Base-by-base conservation (phyloP, 64 coral and sea anemone genomes). In the Acropora yongei region DNA sequence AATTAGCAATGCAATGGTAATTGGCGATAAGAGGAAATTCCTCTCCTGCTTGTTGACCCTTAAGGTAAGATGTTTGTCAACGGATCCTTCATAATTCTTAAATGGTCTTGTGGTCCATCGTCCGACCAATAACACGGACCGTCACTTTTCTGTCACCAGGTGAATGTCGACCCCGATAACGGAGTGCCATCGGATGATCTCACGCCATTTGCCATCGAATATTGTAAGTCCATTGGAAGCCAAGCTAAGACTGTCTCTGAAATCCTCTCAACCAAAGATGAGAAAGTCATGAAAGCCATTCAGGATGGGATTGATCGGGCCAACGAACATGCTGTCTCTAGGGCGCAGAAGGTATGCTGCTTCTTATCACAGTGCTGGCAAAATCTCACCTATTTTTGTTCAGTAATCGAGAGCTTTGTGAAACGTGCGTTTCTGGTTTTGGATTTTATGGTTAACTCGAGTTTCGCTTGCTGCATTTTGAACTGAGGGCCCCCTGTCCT, bases 21-120 rank as follows among this genome's bases (percentile, higher is more conserved):
- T 98, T 39, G 97, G 97, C 48, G 97, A 98, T 68, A 98, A 98
- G 55, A 95, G 74, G 30, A 98, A 98, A 72, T 98, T 96, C n/a
- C 84, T 98, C 5, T 90, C 87, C 7, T 98, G 97, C 53, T 55
- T 98, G 12, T 10, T 98, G 4, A 96, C 94, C 5, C 85, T 98
- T 11, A 96, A 98, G 94, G 97, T 98, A 96, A 58, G 49, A 30
- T 77, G 44, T 4, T 3, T 89, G 2, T 49, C 51, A 55, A 10
- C 5, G 6, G 10, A 6, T 30, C 30, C 30, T 30, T 30, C 30
- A 30, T 30, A 30, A 30, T 30, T 30, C 30, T 30, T 30, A 30
- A 30, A 30, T 30, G 68, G 18, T n/a, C 4, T 88, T 50, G 60
- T 39, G 30, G 30, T 30, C 30, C 30, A 30, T 30, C 30, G 30